These are phyloP conservation scores for Pterostichus niger DNA, from an alignment of 2,888 invertebrate species.

Conservation along the genomic window DNA sequence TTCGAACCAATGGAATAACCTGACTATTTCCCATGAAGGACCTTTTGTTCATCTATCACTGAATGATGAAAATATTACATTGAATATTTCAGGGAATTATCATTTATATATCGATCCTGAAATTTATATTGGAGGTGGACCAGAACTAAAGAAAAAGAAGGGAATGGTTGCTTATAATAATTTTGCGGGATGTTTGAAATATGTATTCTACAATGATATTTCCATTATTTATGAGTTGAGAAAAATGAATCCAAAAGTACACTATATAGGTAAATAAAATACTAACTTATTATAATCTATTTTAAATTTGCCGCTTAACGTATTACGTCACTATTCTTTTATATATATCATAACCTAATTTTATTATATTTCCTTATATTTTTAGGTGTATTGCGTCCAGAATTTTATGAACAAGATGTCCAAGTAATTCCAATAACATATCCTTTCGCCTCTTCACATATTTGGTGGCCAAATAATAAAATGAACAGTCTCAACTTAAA, in stretches of 20 bases:
- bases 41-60: conserved; percentile 86
- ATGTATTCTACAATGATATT: conserved; percentile 95
- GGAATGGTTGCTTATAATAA: conserved; percentile 89
- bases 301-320: too few species aligned
- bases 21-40: conserved; percentile 91
- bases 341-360: conserved; percentile 17
- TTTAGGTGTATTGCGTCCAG: conserved; percentile 86
- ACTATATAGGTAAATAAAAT: conserved; percentile 74
- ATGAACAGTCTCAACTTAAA: conserved; percentile 87
- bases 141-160: conserved; percentile 89
- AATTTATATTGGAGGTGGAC: conserved; percentile 93
- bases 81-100: conserved; percentile 86
- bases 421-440: conserved; percentile 94
- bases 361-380: conserved; percentile 65
- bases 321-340: too few species aligned
- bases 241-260: conserved; percentile 87
- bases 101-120: conserved; percentile 95
- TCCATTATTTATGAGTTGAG: conserved; percentile 94
- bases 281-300: too few species aligned
- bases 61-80: conserved; percentile 85
- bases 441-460: conserved; percentile 93
- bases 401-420: conserved; percentile 90
- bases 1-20: conserved; percentile 92
- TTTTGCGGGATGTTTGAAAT: conserved; percentile 93
- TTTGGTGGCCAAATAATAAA: conserved; percentile 91